phyloP scores from a whole-genome alignment of 2,113 vertebrate genomes.

The Aldabrachelys gigantea region DNA sequence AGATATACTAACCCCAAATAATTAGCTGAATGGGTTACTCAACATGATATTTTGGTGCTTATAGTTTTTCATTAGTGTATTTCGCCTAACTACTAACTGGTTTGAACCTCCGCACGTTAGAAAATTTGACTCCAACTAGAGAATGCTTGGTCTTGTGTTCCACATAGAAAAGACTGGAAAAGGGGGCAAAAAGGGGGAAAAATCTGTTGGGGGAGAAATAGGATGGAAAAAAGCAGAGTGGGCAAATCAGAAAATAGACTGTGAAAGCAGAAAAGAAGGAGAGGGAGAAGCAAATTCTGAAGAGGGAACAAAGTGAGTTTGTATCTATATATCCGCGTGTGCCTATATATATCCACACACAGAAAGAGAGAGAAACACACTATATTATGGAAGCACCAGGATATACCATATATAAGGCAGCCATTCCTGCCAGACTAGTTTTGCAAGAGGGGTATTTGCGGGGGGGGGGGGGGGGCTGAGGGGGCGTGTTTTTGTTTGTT shows the following conservation, averaged over 20 bases:
- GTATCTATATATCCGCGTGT: constrained; percentile 63
- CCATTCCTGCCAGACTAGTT: constrained; percentile 57
- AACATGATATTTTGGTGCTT: rapidly evolving
- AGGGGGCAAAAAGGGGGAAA: background rate
- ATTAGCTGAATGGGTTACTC: background rate
- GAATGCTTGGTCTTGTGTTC: background rate
- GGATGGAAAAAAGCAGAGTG: constrained; percentile 72
- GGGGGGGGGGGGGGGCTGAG: background rate
- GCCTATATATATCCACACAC: background rate
- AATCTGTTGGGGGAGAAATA: constrained; percentile 31
- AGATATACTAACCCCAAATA: background rate
- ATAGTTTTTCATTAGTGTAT: background rate
- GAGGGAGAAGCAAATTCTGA: background rate
- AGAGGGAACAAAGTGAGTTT: constrained; percentile 21
- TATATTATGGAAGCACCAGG: constrained; percentile 45
- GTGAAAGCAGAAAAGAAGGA: constrained; percentile 63
- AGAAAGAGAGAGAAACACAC: constrained; percentile 14
- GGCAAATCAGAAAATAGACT: constrained; percentile 73
- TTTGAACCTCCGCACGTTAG: background rate
- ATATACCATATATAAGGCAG: constrained; percentile 34
- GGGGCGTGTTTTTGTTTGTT: background rate
- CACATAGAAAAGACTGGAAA: background rate
- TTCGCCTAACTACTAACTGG: background rate
- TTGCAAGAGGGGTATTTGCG: background rate
- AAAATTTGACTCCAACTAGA: background rate